Evolutionary conservation across 2,113 vertebrate genomes (phyloP).

Genomic region (Morone saxatilis): DNA sequence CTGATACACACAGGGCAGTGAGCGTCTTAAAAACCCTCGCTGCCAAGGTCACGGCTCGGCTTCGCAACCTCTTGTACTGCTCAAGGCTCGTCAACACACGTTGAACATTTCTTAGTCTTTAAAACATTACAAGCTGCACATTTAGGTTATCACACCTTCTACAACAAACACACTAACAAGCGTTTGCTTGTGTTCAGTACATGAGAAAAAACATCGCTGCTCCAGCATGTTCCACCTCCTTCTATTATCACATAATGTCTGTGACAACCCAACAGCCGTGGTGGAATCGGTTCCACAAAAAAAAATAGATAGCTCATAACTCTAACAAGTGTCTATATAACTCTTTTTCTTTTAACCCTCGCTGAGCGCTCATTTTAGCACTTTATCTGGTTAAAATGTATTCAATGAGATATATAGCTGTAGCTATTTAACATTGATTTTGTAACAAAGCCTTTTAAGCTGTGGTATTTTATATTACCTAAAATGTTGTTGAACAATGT

Average conservation of each 20-base stretch:
- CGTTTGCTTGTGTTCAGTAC: slow-evolving; percentile 10
- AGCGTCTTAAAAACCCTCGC: slow-evolving; percentile 56
- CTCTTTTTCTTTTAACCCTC: too few species aligned
- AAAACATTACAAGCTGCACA: slow-evolving; percentile 13
- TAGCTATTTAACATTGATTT: too few species aligned
- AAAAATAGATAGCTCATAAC: too few species aligned
- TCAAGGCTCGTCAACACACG: slow-evolving; percentile 17
- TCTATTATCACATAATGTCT: neutral
- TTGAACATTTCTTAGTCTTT: slow-evolving; percentile 14
- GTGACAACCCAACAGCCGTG: neutral
- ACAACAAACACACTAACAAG: neutral
- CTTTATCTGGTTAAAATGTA: too few species aligned
- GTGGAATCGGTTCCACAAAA: neutral
- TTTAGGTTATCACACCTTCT: slow-evolving; percentile 13
- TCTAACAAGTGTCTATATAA: too few species aligned
- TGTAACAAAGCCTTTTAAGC: too few species aligned
- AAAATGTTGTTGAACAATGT: too few species aligned
- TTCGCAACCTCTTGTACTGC: too few species aligned
- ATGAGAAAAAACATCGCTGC: slow-evolving; percentile 24
- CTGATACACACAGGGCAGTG: slow-evolving; percentile 11
- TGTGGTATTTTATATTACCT: too few species aligned
- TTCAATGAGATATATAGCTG: too few species aligned
- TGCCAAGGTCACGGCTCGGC: slow-evolving; percentile 68
- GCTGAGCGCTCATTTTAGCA: too few species aligned
- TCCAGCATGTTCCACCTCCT: neutral